Evolutionary conservation across 2,113 vertebrate genomes (phyloP), one percentile per base, ranked within the genome.

Genomic region (Tupaia tana): DNA sequence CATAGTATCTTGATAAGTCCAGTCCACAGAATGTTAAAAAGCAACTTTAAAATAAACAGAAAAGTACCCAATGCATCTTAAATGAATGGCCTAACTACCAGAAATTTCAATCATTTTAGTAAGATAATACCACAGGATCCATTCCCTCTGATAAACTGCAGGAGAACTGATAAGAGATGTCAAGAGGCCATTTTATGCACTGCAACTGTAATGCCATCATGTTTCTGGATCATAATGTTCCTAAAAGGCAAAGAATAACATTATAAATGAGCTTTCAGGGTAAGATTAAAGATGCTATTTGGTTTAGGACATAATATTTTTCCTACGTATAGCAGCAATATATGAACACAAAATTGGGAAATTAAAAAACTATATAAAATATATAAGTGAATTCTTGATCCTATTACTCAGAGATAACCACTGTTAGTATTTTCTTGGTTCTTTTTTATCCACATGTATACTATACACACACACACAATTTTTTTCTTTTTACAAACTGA

Each of bases 121-220:
- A 90, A n/a, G 29, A 20, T 31, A 25, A 71, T n/a, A 43, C 25
- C 71, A 63, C 0, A 54, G 59, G 54, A n/a, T 0, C 0, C 2
- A 77, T 79, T 61, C 63, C 54, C 24, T 64, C 0, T 3, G 74
- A 27, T 12, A 66, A 73, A 73, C 56, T 73, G 75, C 89, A 31
- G 74, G 16, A 73, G 7, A 58, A 0, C 5, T 7, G 56, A 1
- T 12, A 18, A 0, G 0, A n/a, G 54, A 43, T 22, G 43, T 99
- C 98, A 99, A 15, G 99, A 99, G 25, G 99, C 98, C 97, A 99
- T 99, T 97, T 99, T 99, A 98, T 99, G 99, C 93, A 99, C 99
- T 12, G 99, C 99, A 34, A 99, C 98, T 0, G 99, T 99, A 98
- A 99, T 99, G 97, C 98, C 98, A 78, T 99, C 99, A 0, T 99